Evolutionary conservation across 2,113 vertebrate species (phyloP), one percentile per base, ranked within the genome.

Genomic region (Siphamia tubifer): DNA sequence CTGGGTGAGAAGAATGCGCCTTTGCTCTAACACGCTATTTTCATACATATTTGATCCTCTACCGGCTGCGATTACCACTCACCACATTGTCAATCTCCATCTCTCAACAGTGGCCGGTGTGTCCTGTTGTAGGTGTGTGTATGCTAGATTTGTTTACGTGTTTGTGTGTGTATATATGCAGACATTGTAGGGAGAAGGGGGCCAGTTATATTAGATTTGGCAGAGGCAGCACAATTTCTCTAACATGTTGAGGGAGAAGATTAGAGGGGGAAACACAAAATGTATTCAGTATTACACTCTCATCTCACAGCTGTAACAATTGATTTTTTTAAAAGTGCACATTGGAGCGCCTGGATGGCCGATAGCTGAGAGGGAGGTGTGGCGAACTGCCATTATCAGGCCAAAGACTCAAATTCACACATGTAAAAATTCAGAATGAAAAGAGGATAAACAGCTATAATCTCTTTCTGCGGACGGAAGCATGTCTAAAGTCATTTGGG

Each of bases 241-340:
- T 84, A 88, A 88, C 82, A 85, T 85, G 82, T 86, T 89, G 87
- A 87, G 79, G 81, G 56, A 87, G 73, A 88, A 91, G 89, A 91
- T 90, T 90, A 87, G 79, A 89, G 36, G 57, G 56, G 68, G 80
- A 74, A 83, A 85, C 79, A 82, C 79, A 79, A 81, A 89, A 89
- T 87, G 81, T 82, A 89, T 89, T 89, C 87, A 81, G 77, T 69
- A 87, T 89, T 85, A 85, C 82, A 75, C 80, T 85, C 83, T 85
- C 89, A 85, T 89, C 82, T 83, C 79, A 73, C 80, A 83, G 87
- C 87, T 87, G 84, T 78, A 81, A 84, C 79, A 86, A 89, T 89
- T 86, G 86, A 91, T 89, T 90, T 87, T 63, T 84, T 72, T 74
- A 21, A 42, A 83, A 87, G 82, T 58, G 64, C 82, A 85, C 77